phyloP scores from a whole-genome alignment of 2,888 invertebrate genomes.

The Gonocerus acuteangulatus region DNA sequence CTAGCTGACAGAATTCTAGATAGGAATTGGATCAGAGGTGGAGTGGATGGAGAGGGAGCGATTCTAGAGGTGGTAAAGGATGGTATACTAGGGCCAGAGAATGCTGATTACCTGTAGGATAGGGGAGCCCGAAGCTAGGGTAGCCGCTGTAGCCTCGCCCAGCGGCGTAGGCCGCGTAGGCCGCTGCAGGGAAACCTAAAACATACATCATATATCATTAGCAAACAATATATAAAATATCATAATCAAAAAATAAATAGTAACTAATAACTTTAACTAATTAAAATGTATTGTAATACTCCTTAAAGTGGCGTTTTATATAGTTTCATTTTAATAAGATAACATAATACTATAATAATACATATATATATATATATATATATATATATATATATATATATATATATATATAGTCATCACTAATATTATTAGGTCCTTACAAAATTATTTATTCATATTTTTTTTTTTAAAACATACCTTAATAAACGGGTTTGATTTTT shows the following conservation, averaged over 20 bases:
- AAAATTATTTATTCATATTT: too few relatives aligned
- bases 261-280: conserved; percentile 4
- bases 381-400: too few relatives aligned
- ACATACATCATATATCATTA: conserved; percentile 39
- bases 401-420: too few relatives aligned
- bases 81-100: conserved; percentile 41
- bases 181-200: conserved; percentile 87
- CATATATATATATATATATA: too few relatives aligned
- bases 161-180: conserved; percentile 92
- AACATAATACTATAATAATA: too few relatives aligned
- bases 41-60: conserved; percentile 47
- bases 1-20: too few relatives aligned
- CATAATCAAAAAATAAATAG: not conserved
- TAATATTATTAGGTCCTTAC: too few relatives aligned
- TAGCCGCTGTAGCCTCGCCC: conserved; percentile 95
- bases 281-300: too few relatives aligned
- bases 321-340: too few relatives aligned
- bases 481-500: too few relatives aligned
- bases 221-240: not conserved
- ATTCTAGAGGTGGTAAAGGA: conserved; percentile 44
- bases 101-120: conserved; percentile 82
- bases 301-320: too few relatives aligned
- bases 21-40: conserved; percentile 46
- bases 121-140: conserved; percentile 95
- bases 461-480: too few relatives aligned